Conservation (phyloP, 1,140 invertebrate species). For the Pogonomyrmex barbatus region DNA sequence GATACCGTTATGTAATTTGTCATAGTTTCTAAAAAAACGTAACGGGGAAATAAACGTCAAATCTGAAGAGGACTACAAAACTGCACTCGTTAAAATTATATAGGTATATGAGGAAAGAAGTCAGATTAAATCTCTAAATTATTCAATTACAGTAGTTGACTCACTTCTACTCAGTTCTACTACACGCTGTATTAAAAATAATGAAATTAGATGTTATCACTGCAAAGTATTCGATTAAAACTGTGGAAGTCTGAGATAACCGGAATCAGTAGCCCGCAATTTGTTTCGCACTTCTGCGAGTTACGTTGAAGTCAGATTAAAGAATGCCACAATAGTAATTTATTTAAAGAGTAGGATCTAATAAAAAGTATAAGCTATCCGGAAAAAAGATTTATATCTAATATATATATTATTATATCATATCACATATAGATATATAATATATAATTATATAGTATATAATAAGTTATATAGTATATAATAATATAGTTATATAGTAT, state of each 20-base stretch:
- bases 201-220: conserved; percentile 9
- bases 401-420: too few species aligned
- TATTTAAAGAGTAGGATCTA: not conserved
- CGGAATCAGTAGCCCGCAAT: not conserved
- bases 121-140: not conserved
- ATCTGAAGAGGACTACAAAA: not conserved
- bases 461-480: too few species aligned
- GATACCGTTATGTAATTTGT: conserved; percentile 34
- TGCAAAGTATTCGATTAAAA: not conserved
- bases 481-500: too few species aligned
- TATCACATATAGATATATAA: too few species aligned
- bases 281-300: not conserved
- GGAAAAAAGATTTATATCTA: too few species aligned
- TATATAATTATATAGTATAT: too few species aligned
- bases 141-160: conserved; percentile 9
- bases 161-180: not conserved
- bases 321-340: not conserved
- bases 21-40: not conserved
- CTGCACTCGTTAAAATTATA: not conserved
- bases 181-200: not conserved
- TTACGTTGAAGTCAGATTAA: not conserved
- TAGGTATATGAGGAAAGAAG: not conserved
- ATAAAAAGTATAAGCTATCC: not conserved
- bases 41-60: not conserved
- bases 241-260: not conserved